Percentiles rank a stretch among this genome's conserved stretches.
Conservation (phyloP, 1,140 invertebrate genomes). For the Homalodisca vitripennis region DNA sequence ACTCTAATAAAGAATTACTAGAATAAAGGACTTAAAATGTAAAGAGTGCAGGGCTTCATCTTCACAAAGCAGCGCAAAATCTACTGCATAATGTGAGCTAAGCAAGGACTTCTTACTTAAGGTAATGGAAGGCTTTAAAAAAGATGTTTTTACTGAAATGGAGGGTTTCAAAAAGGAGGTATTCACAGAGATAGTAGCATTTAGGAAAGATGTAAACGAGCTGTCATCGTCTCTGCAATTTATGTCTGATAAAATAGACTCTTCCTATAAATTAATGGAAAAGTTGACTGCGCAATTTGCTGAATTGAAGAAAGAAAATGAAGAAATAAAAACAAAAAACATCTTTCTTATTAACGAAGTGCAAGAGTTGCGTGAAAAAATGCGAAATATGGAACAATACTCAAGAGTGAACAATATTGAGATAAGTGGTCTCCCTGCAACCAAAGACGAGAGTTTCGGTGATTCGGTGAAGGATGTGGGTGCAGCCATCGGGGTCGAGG, state of each 20-base stretch:
- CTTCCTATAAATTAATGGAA: neutral
- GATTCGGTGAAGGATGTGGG: neutral
- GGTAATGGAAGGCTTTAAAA: neutral
- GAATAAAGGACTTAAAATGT: neutral
- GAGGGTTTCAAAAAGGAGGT: neutral
- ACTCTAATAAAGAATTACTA: no score
- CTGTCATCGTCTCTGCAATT: neutral
- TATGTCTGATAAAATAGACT: neutral
- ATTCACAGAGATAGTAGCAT: neutral
- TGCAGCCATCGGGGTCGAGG: neutral
- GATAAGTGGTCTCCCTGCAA: neutral
- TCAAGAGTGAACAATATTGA: neutral
- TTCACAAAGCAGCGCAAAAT: constrained; percentile 5
- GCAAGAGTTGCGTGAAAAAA: neutral
- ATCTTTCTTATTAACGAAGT: neutral
- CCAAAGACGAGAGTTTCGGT: neutral
- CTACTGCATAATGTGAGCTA: neutral
- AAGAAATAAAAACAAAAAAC: neutral
- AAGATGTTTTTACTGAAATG: neutral
- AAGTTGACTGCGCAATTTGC: neutral
- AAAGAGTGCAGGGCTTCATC: neutral
- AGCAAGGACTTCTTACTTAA: neutral
- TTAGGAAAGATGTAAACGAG: neutral
- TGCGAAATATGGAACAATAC: neutral
- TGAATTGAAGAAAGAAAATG: neutral